These are phyloP conservation scores for Stegastes partitus DNA, from an alignment of 2,113 vertebrate species.

Conservation along the genomic window DNA sequence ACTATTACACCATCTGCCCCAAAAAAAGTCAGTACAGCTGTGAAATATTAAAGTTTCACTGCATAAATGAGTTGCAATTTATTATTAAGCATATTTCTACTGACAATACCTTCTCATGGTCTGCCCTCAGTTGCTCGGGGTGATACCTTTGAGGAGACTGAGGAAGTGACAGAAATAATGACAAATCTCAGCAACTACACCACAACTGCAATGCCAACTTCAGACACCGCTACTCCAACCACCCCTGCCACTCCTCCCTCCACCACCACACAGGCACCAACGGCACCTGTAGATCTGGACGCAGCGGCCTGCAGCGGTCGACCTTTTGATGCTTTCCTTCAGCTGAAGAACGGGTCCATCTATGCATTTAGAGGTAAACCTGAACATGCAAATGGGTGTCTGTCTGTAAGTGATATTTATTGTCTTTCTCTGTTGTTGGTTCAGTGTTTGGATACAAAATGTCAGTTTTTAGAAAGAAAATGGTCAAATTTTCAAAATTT, in stretches of 20 bases:
- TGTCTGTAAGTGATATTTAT: no score
- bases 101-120: neutral
- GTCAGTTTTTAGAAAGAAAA: no score
- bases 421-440: no score
- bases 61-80: no score
- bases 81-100: no score
- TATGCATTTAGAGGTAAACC: slow-evolving; percentile 93
- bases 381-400: no score
- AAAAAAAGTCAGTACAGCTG: slow-evolving; percentile 84
- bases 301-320: slow-evolving; percentile 84
- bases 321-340: slow-evolving; percentile 93
- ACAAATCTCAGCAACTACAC: neutral
- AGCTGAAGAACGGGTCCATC: slow-evolving; percentile 94
- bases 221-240: neutral
- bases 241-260: neutral
- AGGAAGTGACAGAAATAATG: slow-evolving; percentile 7
- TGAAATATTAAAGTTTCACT: neutral
- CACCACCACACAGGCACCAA: neutral
- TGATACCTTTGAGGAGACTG: slow-evolving; percentile 69
- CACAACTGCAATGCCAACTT: neutral
- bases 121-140: slow-evolving; percentile 72
- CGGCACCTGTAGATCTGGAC: slow-evolving; percentile 41
- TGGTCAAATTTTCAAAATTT: no score
- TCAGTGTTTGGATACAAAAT: no score
- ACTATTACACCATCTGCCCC: slow-evolving; percentile 87